These are phyloP conservation scores for Odontomachus brunneus DNA, from an alignment of 1,140 invertebrate species.

Conservation along the genomic window DNA sequence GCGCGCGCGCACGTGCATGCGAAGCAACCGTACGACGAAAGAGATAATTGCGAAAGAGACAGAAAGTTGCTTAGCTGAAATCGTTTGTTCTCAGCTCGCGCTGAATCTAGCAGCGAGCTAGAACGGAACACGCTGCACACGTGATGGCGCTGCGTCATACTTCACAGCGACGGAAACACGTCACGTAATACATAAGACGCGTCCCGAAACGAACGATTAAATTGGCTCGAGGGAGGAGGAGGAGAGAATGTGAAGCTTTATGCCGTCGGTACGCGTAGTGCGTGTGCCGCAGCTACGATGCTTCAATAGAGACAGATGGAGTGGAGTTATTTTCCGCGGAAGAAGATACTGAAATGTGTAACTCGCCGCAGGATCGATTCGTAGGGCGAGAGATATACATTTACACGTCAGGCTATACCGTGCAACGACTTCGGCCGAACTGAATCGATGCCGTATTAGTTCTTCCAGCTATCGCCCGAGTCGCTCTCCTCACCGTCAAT, in stretches of 20 bases:
- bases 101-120: conserved; percentile 14
- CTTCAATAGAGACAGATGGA: not conserved
- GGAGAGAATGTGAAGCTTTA: not conserved
- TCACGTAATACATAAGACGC: conserved; percentile 30
- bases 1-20: not conserved
- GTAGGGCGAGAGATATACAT: not conserved
- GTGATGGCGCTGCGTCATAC: conserved; percentile 47
- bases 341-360: conserved; percentile 16
- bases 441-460: conserved; percentile 50
- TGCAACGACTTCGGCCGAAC: conserved; percentile 36
- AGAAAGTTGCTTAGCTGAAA: conserved; percentile 56
- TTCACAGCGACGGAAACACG: conserved; percentile 19
- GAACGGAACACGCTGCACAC: conserved; percentile 37
- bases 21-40: conserved; percentile 39
- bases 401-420: conserved; percentile 2
- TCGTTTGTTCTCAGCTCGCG: conserved; percentile 44
- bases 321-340: not conserved
- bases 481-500: no score
- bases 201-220: conserved; percentile 39
- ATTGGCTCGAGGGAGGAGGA: conserved; percentile 14
- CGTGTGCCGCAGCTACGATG: not conserved
- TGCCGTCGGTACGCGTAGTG: no score
- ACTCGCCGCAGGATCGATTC: conserved; percentile 8
- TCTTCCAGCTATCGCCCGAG: conserved; percentile 2
- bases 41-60: conserved; percentile 60